Percentiles rank a stretch among this genome's conserved stretches.
These are phyloP conservation scores for Drosophila nigromelanica DNA, from an alignment of 1,140 invertebrate species.

Conservation along the genomic window DNA sequence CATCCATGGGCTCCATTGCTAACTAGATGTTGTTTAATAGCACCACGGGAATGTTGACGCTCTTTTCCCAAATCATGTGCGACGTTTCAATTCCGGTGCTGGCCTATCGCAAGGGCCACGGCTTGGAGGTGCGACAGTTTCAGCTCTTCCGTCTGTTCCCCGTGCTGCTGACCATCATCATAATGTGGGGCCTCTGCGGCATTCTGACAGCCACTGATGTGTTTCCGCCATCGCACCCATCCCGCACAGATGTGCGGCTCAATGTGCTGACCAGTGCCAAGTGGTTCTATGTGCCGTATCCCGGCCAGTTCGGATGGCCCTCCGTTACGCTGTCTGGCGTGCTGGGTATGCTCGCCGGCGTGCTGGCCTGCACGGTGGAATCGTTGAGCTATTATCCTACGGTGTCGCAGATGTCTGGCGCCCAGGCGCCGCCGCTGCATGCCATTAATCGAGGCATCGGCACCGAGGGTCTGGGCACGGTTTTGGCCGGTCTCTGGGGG, in stretches of 20 bases:
- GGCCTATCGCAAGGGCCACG: constrained; percentile 86
- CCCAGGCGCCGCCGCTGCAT: constrained; percentile 91
- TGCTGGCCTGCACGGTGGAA: constrained; percentile 93
- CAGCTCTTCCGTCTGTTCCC: constrained; percentile 93
- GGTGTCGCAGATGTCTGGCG: constrained; percentile 91
- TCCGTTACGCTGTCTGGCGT: constrained; percentile 88
- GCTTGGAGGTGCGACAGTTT: constrained; percentile 87
- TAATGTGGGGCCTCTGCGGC: constrained; percentile 91
- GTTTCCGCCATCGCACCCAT: constrained; percentile 88
- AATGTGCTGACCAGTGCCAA: constrained; percentile 89
- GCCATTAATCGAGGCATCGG: constrained; percentile 94
- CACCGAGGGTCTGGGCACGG: constrained; percentile 92
- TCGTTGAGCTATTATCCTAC: constrained; percentile 96
- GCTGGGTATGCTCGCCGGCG: constrained; percentile 92
- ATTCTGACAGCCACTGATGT: constrained; percentile 89
- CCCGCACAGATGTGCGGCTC: constrained; percentile 91
- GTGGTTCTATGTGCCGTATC: constrained; percentile 95
- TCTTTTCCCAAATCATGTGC: constrained; percentile 92
- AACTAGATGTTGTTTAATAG: constrained; percentile 85
- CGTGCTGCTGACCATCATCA: constrained; percentile 91
- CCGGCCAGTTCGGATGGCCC: constrained; percentile 94
- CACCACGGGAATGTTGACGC: constrained; percentile 91
- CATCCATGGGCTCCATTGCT: not conserved
- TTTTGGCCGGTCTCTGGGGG: constrained; percentile 92
- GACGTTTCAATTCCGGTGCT: constrained; percentile 88